Percentiles rank a stretch among this genome's conserved stretches.
Evolutionary conservation across 2,113 vertebrate genomes (phyloP).

Genomic region (Trematocara zebra): DNA sequence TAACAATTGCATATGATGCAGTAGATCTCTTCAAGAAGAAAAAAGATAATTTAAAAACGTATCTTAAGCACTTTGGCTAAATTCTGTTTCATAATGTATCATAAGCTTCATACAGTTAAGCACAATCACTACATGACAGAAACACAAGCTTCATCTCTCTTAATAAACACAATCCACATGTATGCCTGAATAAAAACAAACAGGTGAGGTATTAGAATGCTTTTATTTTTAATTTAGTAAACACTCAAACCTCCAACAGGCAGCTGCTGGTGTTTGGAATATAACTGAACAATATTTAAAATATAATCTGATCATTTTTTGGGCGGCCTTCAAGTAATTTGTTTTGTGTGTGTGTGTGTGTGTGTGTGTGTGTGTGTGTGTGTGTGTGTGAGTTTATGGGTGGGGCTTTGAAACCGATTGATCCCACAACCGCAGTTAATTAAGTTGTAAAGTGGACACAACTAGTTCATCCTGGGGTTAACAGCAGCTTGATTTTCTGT

Average conservation of each 20-base stretch:
- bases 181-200: neutral
- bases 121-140: neutral
- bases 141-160: no score
- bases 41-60: neutral
- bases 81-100: neutral
- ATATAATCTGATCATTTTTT: neutral
- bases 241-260: neutral
- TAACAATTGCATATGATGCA: neutral
- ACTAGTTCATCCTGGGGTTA: conserved; percentile 58
- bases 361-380: neutral
- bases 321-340: neutral
- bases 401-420: conserved; percentile 46
- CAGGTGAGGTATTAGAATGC: no score
- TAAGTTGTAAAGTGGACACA: conserved; percentile 54
- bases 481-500: conserved; percentile 69
- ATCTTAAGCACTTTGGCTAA: neutral
- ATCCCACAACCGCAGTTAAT: conserved; percentile 59
- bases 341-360: no score
- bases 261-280: neutral
- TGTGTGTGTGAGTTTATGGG: neutral
- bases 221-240: no score
- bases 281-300: neutral
- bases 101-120: neutral
- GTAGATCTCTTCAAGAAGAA: neutral
- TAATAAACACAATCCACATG: no score